Evolutionary conservation across 2,888 invertebrate species (phyloP).

Genomic region (Thereva unica): DNA sequence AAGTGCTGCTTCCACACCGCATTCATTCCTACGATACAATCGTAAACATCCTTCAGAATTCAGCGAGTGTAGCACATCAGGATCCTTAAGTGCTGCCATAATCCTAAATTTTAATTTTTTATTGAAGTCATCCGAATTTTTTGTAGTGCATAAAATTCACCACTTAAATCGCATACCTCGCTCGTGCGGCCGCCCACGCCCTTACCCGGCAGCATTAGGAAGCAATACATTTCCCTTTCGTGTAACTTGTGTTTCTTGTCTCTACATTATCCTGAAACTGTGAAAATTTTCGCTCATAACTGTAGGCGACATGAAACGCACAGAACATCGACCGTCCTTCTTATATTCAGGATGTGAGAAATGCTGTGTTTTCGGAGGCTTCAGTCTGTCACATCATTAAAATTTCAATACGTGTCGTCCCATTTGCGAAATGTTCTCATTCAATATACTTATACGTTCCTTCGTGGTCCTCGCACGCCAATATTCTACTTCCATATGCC

Average conservation of each 20-base stretch:
- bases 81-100: no score
- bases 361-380: constrained; percentile 23
- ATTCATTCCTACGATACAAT: no score
- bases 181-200: neutral
- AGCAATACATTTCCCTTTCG: neutral
- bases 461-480: no score
- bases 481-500: neutral
- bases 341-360: constrained; percentile 20
- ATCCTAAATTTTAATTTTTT: no score
- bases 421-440: constrained; percentile 28
- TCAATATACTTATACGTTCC: constrained; percentile 12
- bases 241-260: neutral
- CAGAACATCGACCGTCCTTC: constrained; percentile 19
- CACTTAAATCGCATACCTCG: no score
- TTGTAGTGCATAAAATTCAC: no score
- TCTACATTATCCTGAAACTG: neutral
- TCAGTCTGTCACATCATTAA: constrained; percentile 29
- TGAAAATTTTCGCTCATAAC: neutral
- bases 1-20: no score
- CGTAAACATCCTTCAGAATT: no score
- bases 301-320: constrained; percentile 5
- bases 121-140: no score
- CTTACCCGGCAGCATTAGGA: neutral
- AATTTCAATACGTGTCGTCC: constrained; percentile 33
- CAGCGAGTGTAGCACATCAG: no score